phyloP scores from a whole-genome alignment of 1,140 invertebrate genomes.

The Druon quercuslanigerum region DNA sequence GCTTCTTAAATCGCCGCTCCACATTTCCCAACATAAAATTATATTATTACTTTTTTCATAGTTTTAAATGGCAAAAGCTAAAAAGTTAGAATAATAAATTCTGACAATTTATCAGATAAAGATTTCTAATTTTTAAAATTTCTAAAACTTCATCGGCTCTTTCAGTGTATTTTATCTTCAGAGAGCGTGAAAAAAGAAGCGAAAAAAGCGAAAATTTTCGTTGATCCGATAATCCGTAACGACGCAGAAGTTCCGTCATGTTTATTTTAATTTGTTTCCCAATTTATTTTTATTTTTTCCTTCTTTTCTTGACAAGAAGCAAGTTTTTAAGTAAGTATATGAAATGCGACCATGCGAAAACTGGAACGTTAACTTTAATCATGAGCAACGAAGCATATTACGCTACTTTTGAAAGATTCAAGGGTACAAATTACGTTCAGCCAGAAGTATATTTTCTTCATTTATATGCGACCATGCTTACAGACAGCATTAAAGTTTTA shows the following conservation, averaged over 20 bases:
- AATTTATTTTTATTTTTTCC: not conserved
- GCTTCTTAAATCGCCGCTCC: no score
- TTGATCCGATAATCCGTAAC: not conserved
- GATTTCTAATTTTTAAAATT: no score
- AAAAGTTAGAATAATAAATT: no score
- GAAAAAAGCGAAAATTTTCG: not conserved
- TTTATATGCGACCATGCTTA: not conserved
- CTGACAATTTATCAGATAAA: no score
- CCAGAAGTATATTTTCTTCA: not conserved
- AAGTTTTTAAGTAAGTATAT: constrained; percentile 11
- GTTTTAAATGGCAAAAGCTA: no score
- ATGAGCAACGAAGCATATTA: constrained; percentile 36
- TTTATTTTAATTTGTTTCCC: not conserved
- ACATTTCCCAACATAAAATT: no score
- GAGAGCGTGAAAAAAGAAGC: not conserved
- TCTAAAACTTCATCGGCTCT: not conserved
- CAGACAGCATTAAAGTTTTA: no score
- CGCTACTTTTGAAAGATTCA: constrained; percentile 32
- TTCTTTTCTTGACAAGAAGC: not conserved
- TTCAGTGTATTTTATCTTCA: not conserved
- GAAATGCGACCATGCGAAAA: constrained; percentile 16
- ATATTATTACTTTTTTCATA: no score
- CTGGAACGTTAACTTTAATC: constrained; percentile 40
- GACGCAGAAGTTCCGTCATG: not conserved
- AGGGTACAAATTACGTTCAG: constrained; percentile 16